phyloP scores from a whole-genome alignment of 2,113 vertebrate species.

The Mionectes macconnelli region DNA sequence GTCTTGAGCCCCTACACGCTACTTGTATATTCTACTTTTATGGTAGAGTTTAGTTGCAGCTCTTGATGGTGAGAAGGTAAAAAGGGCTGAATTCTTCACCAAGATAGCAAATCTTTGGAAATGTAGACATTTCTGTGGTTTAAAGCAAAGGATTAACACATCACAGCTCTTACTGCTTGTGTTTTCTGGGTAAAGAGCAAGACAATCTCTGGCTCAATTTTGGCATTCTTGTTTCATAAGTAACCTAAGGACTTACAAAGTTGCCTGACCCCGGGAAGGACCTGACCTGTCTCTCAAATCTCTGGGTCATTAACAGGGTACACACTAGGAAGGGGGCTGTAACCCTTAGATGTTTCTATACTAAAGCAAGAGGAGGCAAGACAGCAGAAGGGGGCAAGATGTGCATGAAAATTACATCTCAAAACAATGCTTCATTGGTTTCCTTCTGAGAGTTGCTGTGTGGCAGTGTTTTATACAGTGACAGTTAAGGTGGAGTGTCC shows the following conservation, averaged over 20 bases:
- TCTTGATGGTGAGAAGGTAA: not conserved
- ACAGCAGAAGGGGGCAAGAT: not conserved
- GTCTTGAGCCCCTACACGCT: not conserved
- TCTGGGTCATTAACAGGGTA: not conserved
- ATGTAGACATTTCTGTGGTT: not conserved
- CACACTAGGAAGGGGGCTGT: not conserved
- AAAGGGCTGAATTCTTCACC: not conserved
- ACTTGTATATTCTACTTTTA: not conserved
- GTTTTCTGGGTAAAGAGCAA: not conserved
- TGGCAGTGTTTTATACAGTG: not conserved
- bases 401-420: not conserved
- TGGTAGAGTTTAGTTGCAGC: not conserved
- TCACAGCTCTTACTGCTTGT: not conserved
- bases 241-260: not conserved
- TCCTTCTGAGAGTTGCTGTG: not conserved
- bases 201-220: not conserved
- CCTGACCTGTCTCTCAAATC: not conserved
- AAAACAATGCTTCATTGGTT: not conserved
- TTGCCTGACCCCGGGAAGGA: not conserved
- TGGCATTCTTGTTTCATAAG: not conserved
- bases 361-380: not conserved
- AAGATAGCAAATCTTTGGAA: not conserved
- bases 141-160: not conserved
- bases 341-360: not conserved
- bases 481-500: not conserved